Conservation (phyloP, 2,888 invertebrate genomes). For the Scaptodrosophila latifasciaeformis region DNA sequence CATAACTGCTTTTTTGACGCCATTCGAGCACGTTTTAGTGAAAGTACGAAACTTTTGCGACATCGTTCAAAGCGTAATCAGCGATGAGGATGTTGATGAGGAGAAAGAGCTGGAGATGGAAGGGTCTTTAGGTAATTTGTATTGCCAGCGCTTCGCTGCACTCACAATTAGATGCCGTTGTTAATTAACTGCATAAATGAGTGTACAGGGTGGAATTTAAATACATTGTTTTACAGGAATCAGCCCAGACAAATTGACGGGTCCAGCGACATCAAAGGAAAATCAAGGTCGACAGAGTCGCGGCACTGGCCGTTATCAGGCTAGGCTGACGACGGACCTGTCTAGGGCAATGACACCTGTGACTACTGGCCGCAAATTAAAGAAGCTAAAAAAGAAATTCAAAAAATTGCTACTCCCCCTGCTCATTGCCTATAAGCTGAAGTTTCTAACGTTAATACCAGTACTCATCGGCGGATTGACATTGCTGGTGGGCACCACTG, state of each 20-base stretch:
- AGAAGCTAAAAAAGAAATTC: constrained; percentile 78
- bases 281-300: constrained; percentile 52
- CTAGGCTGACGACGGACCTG: background rate
- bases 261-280: constrained; percentile 43
- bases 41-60: constrained; percentile 57
- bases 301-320: constrained; percentile 1
- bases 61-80: constrained; percentile 49
- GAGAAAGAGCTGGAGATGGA: background rate
- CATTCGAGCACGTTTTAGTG: constrained; percentile 47
- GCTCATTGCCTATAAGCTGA: constrained; percentile 87
- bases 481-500: constrained; percentile 85
- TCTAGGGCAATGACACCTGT: background rate
- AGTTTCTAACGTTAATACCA: constrained; percentile 86
- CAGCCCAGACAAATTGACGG: constrained; percentile 29
- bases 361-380: constrained; percentile 64
- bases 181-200: constrained; percentile 44
- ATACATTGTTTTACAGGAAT: constrained; percentile 14
- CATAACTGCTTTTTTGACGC: constrained; percentile 45
- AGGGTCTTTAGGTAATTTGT: constrained; percentile 16
- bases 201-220: too few relatives aligned
- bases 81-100: constrained; percentile 25
- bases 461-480: constrained; percentile 83
- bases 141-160: background rate
- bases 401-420: constrained; percentile 84
- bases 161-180: background rate